These are phyloP conservation scores for Arctia plantaginis DNA, from an alignment of 2,888 invertebrate species.

Conservation along the genomic window DNA sequence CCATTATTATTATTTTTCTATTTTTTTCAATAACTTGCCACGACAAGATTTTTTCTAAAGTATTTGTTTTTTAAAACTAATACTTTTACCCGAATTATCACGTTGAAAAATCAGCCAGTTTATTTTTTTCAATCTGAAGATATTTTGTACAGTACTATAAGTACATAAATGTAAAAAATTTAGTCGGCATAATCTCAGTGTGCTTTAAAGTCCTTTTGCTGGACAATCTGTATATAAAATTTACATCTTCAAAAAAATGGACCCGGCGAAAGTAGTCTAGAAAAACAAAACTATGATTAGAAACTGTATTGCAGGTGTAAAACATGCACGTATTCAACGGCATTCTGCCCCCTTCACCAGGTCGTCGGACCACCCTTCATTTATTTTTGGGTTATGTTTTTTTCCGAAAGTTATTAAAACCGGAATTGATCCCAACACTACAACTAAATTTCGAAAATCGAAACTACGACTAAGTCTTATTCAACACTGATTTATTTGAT, in stretches of 20 bases:
- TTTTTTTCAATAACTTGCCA: too few species aligned
- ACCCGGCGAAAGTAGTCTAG: not conserved
- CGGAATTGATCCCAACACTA: not conserved
- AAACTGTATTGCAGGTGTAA: not conserved
- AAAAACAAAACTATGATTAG: not conserved
- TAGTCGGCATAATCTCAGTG: not conserved
- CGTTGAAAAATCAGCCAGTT: too few species aligned
- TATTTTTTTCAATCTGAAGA: too few species aligned
- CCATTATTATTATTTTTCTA: too few species aligned
- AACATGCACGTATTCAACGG: not conserved
- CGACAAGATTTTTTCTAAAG: too few species aligned
- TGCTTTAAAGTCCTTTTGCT: not conserved
- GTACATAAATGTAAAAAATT: too few species aligned
- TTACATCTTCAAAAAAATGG: not conserved
- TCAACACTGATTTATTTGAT: conserved; percentile 1
- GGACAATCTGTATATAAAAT: not conserved
- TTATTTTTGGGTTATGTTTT: too few species aligned
- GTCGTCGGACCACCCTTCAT: too few species aligned
- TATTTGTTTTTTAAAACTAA: too few species aligned
- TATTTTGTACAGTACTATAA: too few species aligned
- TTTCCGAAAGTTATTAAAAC: not conserved
- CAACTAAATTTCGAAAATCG: not conserved
- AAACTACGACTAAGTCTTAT: not conserved
- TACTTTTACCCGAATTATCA: too few species aligned
- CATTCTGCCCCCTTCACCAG: too few species aligned